Conservation (phyloP, 2,113 vertebrate species). For the Aleadryas rufinucha region DNA sequence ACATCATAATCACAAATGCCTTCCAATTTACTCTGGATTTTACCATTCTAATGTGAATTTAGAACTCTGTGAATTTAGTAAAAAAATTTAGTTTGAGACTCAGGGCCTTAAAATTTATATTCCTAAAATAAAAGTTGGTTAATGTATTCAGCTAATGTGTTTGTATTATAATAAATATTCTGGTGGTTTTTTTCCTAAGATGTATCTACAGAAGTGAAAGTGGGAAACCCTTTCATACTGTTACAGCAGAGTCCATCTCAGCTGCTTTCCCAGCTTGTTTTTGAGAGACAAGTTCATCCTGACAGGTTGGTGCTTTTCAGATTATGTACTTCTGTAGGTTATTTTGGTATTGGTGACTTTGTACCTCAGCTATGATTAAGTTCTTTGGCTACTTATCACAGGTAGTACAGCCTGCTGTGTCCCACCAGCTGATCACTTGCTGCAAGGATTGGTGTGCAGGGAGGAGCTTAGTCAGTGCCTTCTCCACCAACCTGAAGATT, state of each 20-base stretch:
- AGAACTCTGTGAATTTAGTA: not conserved
- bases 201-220: slow-evolving; percentile 75
- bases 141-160: not conserved
- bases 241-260: slow-evolving; percentile 88
- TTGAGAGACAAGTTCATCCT: slow-evolving; percentile 90
- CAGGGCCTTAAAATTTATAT: not conserved
- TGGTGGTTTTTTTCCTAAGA: slow-evolving; percentile 66
- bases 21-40: not conserved
- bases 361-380: not conserved
- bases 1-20: not conserved
- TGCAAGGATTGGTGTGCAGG: not conserved
- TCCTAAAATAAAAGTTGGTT: not conserved
- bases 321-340: not conserved
- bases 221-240: slow-evolving; percentile 92
- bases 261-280: slow-evolving; percentile 88
- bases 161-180: not conserved
- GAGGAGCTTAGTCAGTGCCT: not conserved
- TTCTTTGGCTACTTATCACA: not conserved
- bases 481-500: not conserved
- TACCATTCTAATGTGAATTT: not conserved
- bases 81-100: not conserved
- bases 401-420: not conserved
- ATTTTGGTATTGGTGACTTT: not conserved
- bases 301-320: slow-evolving; percentile 80
- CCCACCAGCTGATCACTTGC: not conserved